Evolutionary conservation across 2,888 invertebrate genomes (phyloP).

Genomic region (Campoletis raptor): DNA sequence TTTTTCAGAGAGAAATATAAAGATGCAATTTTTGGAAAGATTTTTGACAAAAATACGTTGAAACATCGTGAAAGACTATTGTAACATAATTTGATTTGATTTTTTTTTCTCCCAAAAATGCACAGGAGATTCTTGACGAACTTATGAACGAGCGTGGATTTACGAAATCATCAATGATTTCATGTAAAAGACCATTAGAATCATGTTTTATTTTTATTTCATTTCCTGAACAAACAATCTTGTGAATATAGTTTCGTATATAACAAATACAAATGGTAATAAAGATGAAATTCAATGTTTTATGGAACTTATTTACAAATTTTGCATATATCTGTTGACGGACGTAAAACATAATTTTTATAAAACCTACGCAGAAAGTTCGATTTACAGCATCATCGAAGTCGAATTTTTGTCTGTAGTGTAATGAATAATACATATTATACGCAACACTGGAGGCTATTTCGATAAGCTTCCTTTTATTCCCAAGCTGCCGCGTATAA

Average conservation of each 20-base stretch:
- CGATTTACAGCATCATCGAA: background rate
- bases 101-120: background rate
- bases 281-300: slow-evolving; percentile 21
- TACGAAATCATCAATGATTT: slow-evolving; percentile 10
- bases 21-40: background rate
- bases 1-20: slow-evolving; percentile 5
- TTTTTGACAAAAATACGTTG: background rate
- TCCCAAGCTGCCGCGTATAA: background rate
- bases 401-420: background rate
- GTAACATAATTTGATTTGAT: slow-evolving; percentile 7
- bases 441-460: background rate
- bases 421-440: background rate
- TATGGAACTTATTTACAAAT: slow-evolving; percentile 5
- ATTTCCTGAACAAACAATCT: slow-evolving; percentile 33
- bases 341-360: background rate
- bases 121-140: slow-evolving; percentile 12
- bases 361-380: background rate
- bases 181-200: slow-evolving; percentile 15
- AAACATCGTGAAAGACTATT: background rate
- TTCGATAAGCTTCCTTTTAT: background rate
- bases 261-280: slow-evolving; percentile 33
- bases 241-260: slow-evolving; percentile 63
- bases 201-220: slow-evolving; percentile 26
- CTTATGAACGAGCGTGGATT: slow-evolving; percentile 21
- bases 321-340: background rate